Conservation (phyloP, 2,888 invertebrate species). For the Liodrosophila aerea region DNA sequence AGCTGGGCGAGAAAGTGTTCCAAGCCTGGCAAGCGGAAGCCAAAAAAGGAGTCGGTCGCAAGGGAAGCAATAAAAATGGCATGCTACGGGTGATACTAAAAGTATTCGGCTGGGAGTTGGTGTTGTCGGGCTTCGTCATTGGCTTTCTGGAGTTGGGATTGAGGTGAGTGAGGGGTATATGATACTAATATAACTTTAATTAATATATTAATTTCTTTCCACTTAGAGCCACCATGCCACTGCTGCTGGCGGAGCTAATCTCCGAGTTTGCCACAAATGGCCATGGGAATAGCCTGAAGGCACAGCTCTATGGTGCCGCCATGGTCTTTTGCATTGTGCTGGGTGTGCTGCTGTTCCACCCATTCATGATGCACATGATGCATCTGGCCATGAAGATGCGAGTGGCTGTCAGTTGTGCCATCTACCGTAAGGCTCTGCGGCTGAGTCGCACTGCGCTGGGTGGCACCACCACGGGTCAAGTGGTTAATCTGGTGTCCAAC, state of each 20-base stretch:
- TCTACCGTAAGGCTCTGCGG: conserved; percentile 87
- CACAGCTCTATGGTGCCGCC: conserved; percentile 89
- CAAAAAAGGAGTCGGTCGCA: conserved; percentile 66
- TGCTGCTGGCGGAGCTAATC: conserved; percentile 86
- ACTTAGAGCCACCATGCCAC: conserved; percentile 85
- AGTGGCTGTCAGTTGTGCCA: conserved; percentile 86
- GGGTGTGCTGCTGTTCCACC: conserved; percentile 91
- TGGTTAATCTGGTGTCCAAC: conserved; percentile 96
- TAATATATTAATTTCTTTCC: background rate
- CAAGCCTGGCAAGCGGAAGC: conserved; percentile 85
- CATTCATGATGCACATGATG: conserved; percentile 90
- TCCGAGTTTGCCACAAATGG: conserved; percentile 83
- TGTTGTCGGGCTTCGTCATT: conserved; percentile 84
- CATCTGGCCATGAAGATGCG: conserved; percentile 88
- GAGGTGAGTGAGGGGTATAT: conserved; percentile 69
- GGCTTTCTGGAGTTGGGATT: conserved; percentile 85
- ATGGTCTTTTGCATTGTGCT: conserved; percentile 88
- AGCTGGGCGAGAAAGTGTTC: conserved; percentile 85
- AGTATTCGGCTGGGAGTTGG: conserved; percentile 85
- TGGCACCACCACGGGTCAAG: conserved; percentile 88
- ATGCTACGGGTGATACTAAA: conserved; percentile 81
- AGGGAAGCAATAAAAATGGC: conserved; percentile 81
- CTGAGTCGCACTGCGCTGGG: conserved; percentile 89
- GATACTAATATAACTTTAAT: background rate
- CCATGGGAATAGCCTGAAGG: conserved; percentile 81